These are phyloP conservation scores for Coturnix japonica DNA, from an alignment of 2,113 vertebrate genomes.

Conservation along the genomic window DNA sequence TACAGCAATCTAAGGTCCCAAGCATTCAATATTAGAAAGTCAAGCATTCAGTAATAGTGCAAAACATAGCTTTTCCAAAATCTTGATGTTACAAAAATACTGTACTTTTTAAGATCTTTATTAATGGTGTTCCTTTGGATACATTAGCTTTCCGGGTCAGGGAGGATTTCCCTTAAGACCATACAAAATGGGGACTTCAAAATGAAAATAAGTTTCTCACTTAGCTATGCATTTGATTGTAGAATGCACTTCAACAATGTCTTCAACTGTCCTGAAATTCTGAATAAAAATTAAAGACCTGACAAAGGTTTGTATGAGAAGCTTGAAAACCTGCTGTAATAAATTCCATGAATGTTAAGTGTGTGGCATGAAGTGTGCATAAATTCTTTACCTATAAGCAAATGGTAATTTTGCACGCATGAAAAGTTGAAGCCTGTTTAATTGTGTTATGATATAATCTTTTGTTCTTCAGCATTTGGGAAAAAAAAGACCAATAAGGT, in stretches of 20 bases:
- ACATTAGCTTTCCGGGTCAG: neutral
- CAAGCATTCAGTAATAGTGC: neutral
- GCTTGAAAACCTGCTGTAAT: slow-evolving; percentile 51
- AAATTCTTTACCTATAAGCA: neutral
- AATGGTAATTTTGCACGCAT: slow-evolving; percentile 1
- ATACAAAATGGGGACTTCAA: neutral
- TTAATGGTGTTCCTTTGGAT: neutral
- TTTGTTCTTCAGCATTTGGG: neutral
- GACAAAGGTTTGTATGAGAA: neutral
- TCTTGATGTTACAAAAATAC: neutral
- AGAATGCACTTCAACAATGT: neutral
- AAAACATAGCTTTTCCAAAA: neutral
- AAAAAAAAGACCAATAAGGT: neutral
- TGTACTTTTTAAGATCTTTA: neutral
- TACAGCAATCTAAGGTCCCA: neutral
- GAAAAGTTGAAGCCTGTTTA: neutral
- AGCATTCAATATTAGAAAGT: neutral
- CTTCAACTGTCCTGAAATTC: neutral
- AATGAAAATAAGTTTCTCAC: neutral
- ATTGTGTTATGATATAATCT: neutral
- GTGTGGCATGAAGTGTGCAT: slow-evolving; percentile 27
- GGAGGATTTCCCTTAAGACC: neutral
- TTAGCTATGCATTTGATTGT: no score
- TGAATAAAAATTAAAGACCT: neutral
- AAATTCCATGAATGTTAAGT: neutral